These are phyloP conservation scores for Clistopyga incitator DNA, from an alignment of 2,888 invertebrate genomes.

Conservation along the genomic window DNA sequence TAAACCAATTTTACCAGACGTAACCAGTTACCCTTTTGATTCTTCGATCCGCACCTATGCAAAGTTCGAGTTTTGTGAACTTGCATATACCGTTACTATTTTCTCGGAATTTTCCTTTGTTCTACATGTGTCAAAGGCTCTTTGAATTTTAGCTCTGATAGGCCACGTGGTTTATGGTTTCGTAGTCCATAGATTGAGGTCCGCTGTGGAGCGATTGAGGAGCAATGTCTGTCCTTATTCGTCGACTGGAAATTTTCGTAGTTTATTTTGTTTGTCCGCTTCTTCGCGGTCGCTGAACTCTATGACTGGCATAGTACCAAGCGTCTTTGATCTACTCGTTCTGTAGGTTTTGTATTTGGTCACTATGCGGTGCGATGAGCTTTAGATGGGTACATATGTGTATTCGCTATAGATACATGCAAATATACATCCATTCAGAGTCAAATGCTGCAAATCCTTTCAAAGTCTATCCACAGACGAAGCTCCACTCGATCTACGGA, in stretches of 20 bases:
- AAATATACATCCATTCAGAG: not conserved
- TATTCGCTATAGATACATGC: not conserved
- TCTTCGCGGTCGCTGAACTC: constrained; percentile 8
- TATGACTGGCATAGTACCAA: constrained; percentile 4
- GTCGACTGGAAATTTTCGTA: not conserved
- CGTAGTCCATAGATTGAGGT: not conserved
- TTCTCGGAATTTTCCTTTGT: too few relatives aligned
- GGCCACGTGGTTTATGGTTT: not conserved
- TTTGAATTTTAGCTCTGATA: not conserved
- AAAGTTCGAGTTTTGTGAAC: not conserved
- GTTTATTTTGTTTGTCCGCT: constrained; percentile 3
- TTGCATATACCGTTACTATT: too few relatives aligned
- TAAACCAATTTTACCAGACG: constrained; percentile 23
- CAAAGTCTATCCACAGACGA: not conserved
- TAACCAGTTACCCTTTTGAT: constrained; percentile 13
- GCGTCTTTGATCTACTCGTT: constrained; percentile 17
- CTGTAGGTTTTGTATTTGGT: constrained; percentile 12
- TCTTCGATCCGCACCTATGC: not conserved
- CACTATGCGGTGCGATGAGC: not conserved
- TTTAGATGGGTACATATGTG: not conserved
- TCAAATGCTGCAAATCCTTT: constrained; percentile 14
- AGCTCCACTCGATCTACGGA: constrained; percentile 5
- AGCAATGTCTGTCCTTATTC: not conserved
- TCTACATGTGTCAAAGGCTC: too few relatives aligned
- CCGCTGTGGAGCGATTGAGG: not conserved